Evolutionary conservation across 2,797 vertebrate species (phyloP), one percentile per base, ranked within the genome.

Genomic region (Megalops cyprinoides): DNA sequence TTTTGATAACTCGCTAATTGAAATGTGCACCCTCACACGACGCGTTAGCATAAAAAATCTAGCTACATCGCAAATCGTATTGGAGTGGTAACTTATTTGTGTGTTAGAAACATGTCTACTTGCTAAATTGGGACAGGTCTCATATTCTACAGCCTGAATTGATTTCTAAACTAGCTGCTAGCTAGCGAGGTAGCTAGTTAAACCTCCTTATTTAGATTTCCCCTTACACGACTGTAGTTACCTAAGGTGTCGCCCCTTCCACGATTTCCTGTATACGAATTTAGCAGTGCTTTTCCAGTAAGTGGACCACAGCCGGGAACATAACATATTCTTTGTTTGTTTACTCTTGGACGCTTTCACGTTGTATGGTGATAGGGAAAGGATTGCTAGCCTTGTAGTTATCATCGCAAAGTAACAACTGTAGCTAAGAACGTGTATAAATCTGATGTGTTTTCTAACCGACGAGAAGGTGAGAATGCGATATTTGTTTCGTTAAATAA

Each of bases 181-280:
- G 49, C 67, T 39, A n/a, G 37, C 39, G 37, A 37, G 48, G 56
- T 51, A 42, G 49, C 67, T 39, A n/a, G 37, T 23, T n/a, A 37
- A 34, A 28, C 46, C 51, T 79, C 62, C 78, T 46, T 39, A 80
- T 75, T 76, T 65, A 76, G 73, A 81, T 44, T 28, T 74, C 58
- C 55, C 79, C 55, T n/a, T 42, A 39, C 73, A 39, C n/a, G 73
- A 55, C 73, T 67, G 48, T 74, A 42, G 42, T 76, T 74, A 51
- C 46, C 55, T 18, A 48, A 74, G 79, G 79, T 80, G 79, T 80
- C 79, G 79, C 79, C 79, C 42, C 73, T 81, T 81, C 73, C 73
- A 76, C 79, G 79, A 51, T 65, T 81, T 81, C 79, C 79, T 74
- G 79, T 75, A 62, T 28, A 76, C 71, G 56, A 60, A 65, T 65